phyloP scores from a whole-genome alignment of 35 echinoderm and acorn worm genomes.

The Apostichopus japonicus region DNA sequence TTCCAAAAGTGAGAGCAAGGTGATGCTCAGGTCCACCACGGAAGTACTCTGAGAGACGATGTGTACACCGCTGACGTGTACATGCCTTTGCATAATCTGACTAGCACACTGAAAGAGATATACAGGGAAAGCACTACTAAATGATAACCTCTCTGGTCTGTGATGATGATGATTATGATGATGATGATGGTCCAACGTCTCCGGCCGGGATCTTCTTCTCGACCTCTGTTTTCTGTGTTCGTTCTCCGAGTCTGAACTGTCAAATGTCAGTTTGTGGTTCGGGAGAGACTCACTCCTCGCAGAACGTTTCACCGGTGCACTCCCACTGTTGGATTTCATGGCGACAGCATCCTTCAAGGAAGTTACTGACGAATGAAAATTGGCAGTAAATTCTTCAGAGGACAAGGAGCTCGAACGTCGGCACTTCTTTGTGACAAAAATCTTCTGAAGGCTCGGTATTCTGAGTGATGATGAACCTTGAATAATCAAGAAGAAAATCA shows the following conservation, averaged over 20 bases:
- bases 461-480: neutral
- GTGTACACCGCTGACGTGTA: slow-evolving; percentile 46
- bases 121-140: slow-evolving; percentile 47
- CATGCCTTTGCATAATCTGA: slow-evolving; percentile 53
- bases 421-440: slow-evolving; percentile 54
- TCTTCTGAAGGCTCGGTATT: slow-evolving; percentile 51
- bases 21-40: slow-evolving; percentile 82
- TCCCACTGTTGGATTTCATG: slow-evolving; percentile 14
- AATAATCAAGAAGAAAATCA: neutral
- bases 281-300: slow-evolving; percentile 2
- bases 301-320: neutral
- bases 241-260: slow-evolving; percentile 80
- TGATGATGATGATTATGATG: neutral
- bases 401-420: slow-evolving; percentile 45
- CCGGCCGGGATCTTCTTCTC: neutral
- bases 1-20: slow-evolving; percentile 81
- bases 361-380: neutral
- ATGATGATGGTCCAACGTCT: neutral
- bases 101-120: slow-evolving; percentile 55
- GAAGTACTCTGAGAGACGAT: slow-evolving; percentile 47
- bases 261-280: slow-evolving; percentile 16
- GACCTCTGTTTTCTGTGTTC: slow-evolving; percentile 26
- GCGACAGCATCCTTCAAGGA: slow-evolving; percentile 24
- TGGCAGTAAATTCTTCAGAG: neutral
- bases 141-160: slow-evolving; percentile 35